These are phyloP conservation scores for Holacanthella duospinosa DNA, from an alignment of 2,888 invertebrate species.

Conservation along the genomic window DNA sequence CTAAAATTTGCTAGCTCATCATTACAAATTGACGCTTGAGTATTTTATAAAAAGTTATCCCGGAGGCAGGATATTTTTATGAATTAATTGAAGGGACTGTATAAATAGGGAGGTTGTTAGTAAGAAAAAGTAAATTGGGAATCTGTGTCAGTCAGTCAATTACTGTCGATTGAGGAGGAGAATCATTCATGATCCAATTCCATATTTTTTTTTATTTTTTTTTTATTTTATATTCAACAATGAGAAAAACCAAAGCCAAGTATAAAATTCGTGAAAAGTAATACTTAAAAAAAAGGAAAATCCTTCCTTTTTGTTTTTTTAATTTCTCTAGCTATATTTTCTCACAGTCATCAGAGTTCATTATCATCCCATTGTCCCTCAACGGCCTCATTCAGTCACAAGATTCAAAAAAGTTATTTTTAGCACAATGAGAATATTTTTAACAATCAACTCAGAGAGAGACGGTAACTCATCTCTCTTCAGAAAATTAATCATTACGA, in stretches of 20 bases:
- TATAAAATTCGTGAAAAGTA: neutral
- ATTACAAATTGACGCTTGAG: no score
- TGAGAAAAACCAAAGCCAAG: neutral
- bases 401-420: no score
- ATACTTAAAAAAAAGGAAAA: neutral
- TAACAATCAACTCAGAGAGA: neutral
- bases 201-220: no score
- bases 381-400: neutral
- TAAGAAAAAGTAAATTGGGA: neutral
- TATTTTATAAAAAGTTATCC: no score
- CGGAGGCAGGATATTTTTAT: no score
- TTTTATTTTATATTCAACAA: no score
- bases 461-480: no score
- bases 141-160: neutral
- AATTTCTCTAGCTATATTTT: neutral
- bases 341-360: neutral
- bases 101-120: neutral
- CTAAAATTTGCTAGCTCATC: no score
- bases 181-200: neutral
- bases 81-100: neutral
- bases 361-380: neutral
- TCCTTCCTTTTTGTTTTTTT: neutral
- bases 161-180: neutral
- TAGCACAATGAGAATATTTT: no score
- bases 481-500: no score